Base-by-base conservation (phyloP, 2,888 invertebrate species). In the Drosophila ochracea region DNA sequence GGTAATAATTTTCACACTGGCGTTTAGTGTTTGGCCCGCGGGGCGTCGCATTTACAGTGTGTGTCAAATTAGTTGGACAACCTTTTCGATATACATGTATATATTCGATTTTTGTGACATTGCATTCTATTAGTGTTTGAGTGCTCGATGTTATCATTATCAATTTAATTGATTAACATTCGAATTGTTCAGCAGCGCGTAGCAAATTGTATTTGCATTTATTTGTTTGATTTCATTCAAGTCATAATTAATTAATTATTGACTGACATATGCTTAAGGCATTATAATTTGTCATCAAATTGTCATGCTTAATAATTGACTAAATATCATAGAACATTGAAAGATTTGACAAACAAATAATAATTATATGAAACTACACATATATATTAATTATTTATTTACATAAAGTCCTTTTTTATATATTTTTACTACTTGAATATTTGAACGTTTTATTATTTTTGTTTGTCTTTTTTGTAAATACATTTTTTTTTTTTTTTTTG, bases 1-100 rank as follows among this genome's bases (percentile, higher is more conserved):
- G 79, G 73, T 79, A 70, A 82, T 76, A 76, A 83, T 74, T 90
- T 71, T 68, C 73, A 81, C 84, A 76, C 80, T 64, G 78, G 61
- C 81, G 69, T 73, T 82, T 82, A 74, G 79, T 67, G 68, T 58
- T 72, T 64, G 70, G 73, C 65, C 66, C 67, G 60, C 39, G 82
- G 67, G 82, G 62, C 68, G 58, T 73, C 57, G 30, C 61, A 53
- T 55, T 67, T 83, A 84, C 87, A 86, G 87, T 84, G 73, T 55
- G 74, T 63, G 79, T 63, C 73, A 70, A 71, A 77, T 70, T 67
- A 73, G 64, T 70, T 58, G 70, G 61, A 55, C 75, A 61, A 43
- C 30, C 61, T 57, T 37, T 47, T 47, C 47, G n/a, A 25, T 21
- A 35, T 30, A n/a, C n/a, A n/a, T n/a, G n/a, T n/a, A 30, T 16